Evolutionary conservation across 1,140 invertebrate genomes (phyloP), one percentile per base, ranked within the genome.

Genomic region (Zaprionus capensis): DNA sequence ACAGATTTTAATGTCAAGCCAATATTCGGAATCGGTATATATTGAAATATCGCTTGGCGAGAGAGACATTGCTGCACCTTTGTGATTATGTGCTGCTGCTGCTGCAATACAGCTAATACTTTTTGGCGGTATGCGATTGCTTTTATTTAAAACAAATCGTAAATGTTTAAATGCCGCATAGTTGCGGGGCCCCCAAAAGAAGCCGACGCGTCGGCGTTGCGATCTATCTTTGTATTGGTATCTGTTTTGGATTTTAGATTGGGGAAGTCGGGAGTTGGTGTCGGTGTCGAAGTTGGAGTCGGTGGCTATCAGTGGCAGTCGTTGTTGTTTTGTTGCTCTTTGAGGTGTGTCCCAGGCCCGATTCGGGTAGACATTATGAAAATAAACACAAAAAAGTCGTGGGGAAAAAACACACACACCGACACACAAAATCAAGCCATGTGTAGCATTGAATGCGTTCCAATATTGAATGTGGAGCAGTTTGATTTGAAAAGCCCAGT

Each of bases 81-180:
- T 87, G 77, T 77, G 72, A 77, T 80, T 83, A 83, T 63, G 77
- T 73, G 61, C 49, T 58, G 26, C n/a, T 31, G 49, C 26, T 28
- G 77, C 80, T 79, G 79, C 80, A 81, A 76, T 69, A 44, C 22
- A 22, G 55, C 69, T 80, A 69, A 79, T 79, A 82, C 76, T 74
- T 72, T 46, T 83, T 75, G 49, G 77, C 71, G 73, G 71, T 59
- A 67, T 88, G 44, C 61, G 15, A 75, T 87, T 88, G 85, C 81
- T 84, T 87, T 88, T 88, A 84, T 84, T 90, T 90, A 84, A 87
- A 87, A 88, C 85, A 90, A 87, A 90, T 84, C 78, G 75, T 76
- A 87, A 90, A 81, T 84, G 78, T 79, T 87, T 87, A 87, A 87
- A 87, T 81, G 84, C 85, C 81, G 84, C 81, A 85, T 81, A 81